These are phyloP conservation scores for Nebria brevicollis DNA, from an alignment of 2,888 invertebrate genomes.

Conservation along the genomic window DNA sequence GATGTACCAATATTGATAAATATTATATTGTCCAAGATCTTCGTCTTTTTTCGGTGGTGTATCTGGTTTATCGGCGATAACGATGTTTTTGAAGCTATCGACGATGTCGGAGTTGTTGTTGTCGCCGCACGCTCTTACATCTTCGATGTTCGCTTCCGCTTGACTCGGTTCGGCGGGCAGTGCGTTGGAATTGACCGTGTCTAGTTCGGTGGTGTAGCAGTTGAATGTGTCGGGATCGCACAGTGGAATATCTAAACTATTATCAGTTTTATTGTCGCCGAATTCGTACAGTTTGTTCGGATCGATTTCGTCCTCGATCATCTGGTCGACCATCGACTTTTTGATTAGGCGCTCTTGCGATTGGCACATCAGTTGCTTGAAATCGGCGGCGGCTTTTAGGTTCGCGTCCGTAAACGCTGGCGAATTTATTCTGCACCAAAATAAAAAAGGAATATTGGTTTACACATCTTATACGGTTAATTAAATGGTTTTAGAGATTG, in stretches of 20 bases:
- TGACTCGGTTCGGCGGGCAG: neutral
- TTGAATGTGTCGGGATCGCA: neutral
- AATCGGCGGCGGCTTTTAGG: slow-evolving; percentile 38
- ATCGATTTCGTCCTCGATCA: neutral
- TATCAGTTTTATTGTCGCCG: slow-evolving; percentile 23
- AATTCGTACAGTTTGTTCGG: neutral
- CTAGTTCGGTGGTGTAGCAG: neutral
- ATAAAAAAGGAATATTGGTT: neutral
- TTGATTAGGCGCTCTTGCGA: slow-evolving; percentile 33
- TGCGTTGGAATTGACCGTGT: neutral
- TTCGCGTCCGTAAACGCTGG: slow-evolving; percentile 46
- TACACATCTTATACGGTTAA: too few relatives aligned
- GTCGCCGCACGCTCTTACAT: neutral
- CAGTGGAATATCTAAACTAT: slow-evolving; percentile 7
- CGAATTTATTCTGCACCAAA: slow-evolving; percentile 52
- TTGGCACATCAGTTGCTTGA: slow-evolving; percentile 33
- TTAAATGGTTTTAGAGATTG: neutral
- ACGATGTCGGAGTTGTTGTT: neutral
- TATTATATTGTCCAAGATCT: slow-evolving; percentile 64
- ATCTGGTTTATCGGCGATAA: slow-evolving; percentile 53
- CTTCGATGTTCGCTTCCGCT: neutral
- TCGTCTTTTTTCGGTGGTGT: slow-evolving; percentile 52
- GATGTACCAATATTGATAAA: slow-evolving; percentile 68
- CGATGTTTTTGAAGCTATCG: slow-evolving; percentile 49
- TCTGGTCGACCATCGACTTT: slow-evolving; percentile 3